Percentiles rank a stretch among this genome's conserved stretches.
phyloP scores from a whole-genome alignment of 2,888 invertebrate species.

The Ernsta delagoae region DNA sequence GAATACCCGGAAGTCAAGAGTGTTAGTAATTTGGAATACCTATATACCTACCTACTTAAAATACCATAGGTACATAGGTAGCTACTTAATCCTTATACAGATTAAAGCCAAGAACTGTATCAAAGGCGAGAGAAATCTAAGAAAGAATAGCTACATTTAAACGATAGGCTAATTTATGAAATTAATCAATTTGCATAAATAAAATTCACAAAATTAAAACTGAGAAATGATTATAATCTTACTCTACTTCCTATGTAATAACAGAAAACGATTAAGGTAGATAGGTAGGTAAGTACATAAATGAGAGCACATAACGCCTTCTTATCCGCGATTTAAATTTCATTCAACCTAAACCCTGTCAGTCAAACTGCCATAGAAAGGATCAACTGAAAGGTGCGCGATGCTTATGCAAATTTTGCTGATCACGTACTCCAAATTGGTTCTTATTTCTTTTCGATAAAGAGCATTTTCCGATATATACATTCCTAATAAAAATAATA shows the following conservation, averaged over 20 bases:
- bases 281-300: not conserved
- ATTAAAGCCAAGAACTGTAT: too few relatives aligned
- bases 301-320: conserved; percentile 41
- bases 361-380: conserved; percentile 79
- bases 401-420: conserved; percentile 77
- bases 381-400: conserved; percentile 80
- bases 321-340: conserved; percentile 53
- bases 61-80: too few relatives aligned
- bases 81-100: too few relatives aligned
- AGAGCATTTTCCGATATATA: conserved; percentile 42
- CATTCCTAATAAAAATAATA: conserved; percentile 57
- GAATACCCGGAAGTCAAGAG: too few relatives aligned
- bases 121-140: too few relatives aligned
- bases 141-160: too few relatives aligned
- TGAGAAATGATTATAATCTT: not conserved
- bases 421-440: conserved; percentile 47
- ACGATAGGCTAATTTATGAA: too few relatives aligned
- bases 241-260: not conserved
- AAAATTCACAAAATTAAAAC: too few relatives aligned
- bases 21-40: too few relatives aligned
- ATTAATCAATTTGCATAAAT: too few relatives aligned
- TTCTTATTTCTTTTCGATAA: conserved; percentile 43
- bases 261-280: not conserved
- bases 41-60: too few relatives aligned
- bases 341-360: conserved; percentile 61